Conservation (phyloP, 1,140 invertebrate species). For the Scaptomyza pallida region DNA sequence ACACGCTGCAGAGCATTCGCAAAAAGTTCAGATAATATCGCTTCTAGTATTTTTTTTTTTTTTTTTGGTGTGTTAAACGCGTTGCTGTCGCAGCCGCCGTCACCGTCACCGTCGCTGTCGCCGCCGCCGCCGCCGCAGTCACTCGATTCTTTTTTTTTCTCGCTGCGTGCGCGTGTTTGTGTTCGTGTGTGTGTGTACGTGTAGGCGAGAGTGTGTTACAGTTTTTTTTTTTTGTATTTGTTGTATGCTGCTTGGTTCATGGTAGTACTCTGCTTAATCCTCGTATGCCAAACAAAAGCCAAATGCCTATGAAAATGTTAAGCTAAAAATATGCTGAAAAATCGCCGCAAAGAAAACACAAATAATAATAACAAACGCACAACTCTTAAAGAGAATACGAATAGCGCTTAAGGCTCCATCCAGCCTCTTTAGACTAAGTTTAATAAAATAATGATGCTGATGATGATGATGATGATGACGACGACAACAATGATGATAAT, state of each 20-base stretch:
- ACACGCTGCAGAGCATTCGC: neutral
- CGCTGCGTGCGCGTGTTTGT: constrained; percentile 35
- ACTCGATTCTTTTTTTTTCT: constrained; percentile 47
- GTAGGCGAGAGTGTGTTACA: constrained; percentile 49
- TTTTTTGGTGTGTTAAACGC: constrained; percentile 34
- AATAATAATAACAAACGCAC: constrained; percentile 56
- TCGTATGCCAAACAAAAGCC: constrained; percentile 41
- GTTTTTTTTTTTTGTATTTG: constrained; percentile 52
- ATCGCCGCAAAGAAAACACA: constrained; percentile 8
- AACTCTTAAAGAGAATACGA: constrained; percentile 42
- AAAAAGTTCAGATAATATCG: constrained; percentile 5
- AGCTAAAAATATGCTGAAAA: constrained; percentile 17
- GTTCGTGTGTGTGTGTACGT: constrained; percentile 42
- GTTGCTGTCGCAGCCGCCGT: constrained; percentile 32
- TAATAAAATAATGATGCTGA: neutral
- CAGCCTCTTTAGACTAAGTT: constrained; percentile 19
- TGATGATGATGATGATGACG: neutral
- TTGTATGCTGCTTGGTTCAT: constrained; percentile 59
- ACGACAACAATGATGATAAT: neutral
- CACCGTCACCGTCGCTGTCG: neutral
- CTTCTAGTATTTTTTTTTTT: constrained; percentile 1
- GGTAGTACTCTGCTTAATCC: constrained; percentile 41
- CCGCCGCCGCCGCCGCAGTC: constrained; percentile 3
- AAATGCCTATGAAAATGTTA: constrained; percentile 19
- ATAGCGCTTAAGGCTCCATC: constrained; percentile 25